Conservation (phyloP, 2,113 vertebrate genomes). For the Euleptes europaea region DNA sequence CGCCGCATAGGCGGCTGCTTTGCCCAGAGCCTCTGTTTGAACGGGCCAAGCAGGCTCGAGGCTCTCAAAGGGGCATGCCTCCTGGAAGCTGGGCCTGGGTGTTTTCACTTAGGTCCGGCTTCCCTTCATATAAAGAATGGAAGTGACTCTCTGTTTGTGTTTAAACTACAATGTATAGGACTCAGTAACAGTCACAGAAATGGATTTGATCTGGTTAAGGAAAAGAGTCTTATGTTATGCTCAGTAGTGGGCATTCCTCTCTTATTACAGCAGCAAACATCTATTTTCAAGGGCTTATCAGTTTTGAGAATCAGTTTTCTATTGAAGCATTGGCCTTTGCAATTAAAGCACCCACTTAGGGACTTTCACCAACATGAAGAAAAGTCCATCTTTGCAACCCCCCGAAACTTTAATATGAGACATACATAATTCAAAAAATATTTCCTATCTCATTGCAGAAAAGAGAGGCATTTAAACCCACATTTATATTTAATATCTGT, state of each 20-base stretch:
- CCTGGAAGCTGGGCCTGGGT: no score
- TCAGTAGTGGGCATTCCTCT: fast-evolving
- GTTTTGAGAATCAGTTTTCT: not conserved
- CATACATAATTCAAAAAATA: not conserved
- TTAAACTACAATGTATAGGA: not conserved
- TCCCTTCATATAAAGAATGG: no score
- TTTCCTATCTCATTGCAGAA: conserved; percentile 6
- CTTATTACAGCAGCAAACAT: no score
- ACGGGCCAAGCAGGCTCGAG: no score
- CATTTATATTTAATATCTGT: conserved; percentile 36
- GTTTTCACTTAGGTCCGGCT: no score
- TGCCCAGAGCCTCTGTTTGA: no score
- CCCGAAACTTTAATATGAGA: not conserved
- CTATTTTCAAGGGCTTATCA: not conserved
- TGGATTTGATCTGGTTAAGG: not conserved
- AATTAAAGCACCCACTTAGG: not conserved
- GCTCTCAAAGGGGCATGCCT: no score
- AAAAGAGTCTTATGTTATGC: not conserved
- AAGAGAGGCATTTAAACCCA: not conserved
- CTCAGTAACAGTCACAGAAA: not conserved
- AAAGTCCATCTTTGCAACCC: not conserved
- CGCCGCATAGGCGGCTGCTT: no score
- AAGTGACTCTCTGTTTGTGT: not conserved
- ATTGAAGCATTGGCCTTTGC: not conserved
- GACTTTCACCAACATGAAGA: not conserved